phyloP scores from a whole-genome alignment of 2,888 invertebrate species.

The Maniola hyperantus region DNA sequence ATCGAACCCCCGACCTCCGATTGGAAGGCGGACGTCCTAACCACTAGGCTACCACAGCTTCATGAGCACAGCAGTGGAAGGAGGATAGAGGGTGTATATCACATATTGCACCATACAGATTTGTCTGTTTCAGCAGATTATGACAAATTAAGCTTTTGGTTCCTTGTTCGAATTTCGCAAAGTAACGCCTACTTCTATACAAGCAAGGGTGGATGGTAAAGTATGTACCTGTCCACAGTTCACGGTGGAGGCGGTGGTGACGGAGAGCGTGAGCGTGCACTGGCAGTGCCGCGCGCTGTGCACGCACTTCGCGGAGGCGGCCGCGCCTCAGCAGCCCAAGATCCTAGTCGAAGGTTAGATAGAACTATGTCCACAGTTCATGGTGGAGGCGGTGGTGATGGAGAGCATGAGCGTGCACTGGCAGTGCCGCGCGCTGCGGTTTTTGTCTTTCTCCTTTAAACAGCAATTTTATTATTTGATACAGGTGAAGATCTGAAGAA shows the following conservation, averaged over 20 bases:
- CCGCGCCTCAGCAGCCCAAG: conserved; percentile 86
- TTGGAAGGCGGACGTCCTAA: no score
- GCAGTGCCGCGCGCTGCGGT: conserved; percentile 91
- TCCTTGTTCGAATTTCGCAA: no score
- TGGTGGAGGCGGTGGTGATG: conserved; percentile 92
- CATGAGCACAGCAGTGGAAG: no score
- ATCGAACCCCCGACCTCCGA: no score
- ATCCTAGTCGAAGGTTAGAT: conserved; percentile 78
- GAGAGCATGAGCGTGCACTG: conserved; percentile 92
- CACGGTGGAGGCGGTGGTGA: conserved; percentile 91
- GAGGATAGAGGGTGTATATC: no score
- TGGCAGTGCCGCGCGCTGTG: conserved; percentile 93
- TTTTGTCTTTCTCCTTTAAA: no score
- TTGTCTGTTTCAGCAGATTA: no score
- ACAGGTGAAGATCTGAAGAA: conserved; percentile 90
- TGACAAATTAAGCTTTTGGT: no score
- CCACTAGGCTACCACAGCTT: no score
- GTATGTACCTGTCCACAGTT: conserved; percentile 72
- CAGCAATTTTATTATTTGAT: conserved; percentile 1
- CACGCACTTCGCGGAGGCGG: conserved; percentile 75
- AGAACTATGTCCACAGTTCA: conserved; percentile 78
- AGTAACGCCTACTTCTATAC: no score
- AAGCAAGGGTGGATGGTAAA: no score
- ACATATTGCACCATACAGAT: no score
- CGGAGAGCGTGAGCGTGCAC: conserved; percentile 90